Evolutionary conservation across 2,113 vertebrate species (phyloP), one percentile per base, ranked within the genome.

Genomic region (Dicerorhinus sumatrensis): DNA sequence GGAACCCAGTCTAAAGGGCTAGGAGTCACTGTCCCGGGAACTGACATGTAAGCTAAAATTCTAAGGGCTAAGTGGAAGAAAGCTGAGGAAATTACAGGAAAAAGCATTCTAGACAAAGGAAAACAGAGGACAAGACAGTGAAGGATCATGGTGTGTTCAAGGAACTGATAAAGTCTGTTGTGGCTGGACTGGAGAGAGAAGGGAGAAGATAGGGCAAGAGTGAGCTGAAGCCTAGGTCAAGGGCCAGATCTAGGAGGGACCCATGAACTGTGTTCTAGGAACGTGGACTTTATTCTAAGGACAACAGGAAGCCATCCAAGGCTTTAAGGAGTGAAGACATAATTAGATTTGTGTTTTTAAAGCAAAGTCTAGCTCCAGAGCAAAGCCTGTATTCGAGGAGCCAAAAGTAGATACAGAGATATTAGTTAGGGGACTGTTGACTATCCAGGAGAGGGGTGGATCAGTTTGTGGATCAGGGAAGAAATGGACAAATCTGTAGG

Each of bases 201-300:
- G 58, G 17, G 1, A 27, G 54, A 77, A 17, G 39, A 18, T 0
- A 0, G 4, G 23, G 6, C 46, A 8, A 12, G 33, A 72, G 20
- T 3, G 54, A n/a, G 25, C 36, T 13, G 29, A 46, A n/a, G 42
- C 10, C n/a, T 11, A 42, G 39, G 54, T 12, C 21, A 79, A 91
- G 27, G 20, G 10, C 31, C 31, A 56, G 20, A n/a, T n/a, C 77
- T 5, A 33, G 48, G 7, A 85, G 25, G 77, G 42, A 39, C n/a
- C 58, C 33, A 12, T 0, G 1, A 10, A n/a, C 18, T 5, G 0
- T 0, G 7, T 9, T 17, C 21, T 20, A 89, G 46, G 23, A 82
- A 33, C 2, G 2, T 5, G 16, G 27, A 39, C n/a, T 56, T 54
- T 42, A 31, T 54, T 87, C 54, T 65, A 31, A 33, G 67, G 33